These are phyloP conservation scores for Callithrix jacchus DNA, from an alignment of 2,113 vertebrate species.

Conservation along the genomic window DNA sequence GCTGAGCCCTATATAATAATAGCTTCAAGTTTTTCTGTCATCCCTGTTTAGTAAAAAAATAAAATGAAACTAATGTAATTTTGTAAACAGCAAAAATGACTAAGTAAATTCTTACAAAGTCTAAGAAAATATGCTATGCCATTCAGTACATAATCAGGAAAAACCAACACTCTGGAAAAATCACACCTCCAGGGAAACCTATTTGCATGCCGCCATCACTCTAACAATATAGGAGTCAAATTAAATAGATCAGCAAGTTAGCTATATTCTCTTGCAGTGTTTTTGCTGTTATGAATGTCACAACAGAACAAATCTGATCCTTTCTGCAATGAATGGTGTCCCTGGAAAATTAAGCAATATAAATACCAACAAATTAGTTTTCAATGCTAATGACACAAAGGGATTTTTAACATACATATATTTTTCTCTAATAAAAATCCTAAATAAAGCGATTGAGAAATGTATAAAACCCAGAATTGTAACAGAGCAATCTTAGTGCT, in stretches of 20 bases:
- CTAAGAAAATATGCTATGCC: neutral
- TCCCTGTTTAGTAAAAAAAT: neutral
- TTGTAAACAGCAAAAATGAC: neutral
- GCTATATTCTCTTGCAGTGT: neutral
- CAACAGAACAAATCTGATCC: neutral
- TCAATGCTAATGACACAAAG: conserved; percentile 26
- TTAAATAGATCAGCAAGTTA: neutral
- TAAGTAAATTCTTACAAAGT: neutral
- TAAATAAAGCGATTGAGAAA: conserved; percentile 26
- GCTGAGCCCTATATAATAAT: no score
- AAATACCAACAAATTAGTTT: conserved; percentile 38
- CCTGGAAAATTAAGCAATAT: conserved; percentile 22
- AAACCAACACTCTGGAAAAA: neutral
- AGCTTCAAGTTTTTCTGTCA: neutral
- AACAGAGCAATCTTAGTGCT: neutral
- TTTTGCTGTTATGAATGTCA: neutral
- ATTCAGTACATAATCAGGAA: neutral
- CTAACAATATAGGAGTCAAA: neutral
- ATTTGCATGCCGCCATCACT: neutral
- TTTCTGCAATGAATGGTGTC: conserved; percentile 2
- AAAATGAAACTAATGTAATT: neutral
- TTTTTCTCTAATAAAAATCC: conserved; percentile 6
- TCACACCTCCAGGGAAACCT: neutral
- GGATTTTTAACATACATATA: neutral
- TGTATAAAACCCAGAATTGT: neutral